These are phyloP conservation scores for Epinotia brunnichana DNA, from an alignment of 2,888 invertebrate species.

Conservation along the genomic window DNA sequence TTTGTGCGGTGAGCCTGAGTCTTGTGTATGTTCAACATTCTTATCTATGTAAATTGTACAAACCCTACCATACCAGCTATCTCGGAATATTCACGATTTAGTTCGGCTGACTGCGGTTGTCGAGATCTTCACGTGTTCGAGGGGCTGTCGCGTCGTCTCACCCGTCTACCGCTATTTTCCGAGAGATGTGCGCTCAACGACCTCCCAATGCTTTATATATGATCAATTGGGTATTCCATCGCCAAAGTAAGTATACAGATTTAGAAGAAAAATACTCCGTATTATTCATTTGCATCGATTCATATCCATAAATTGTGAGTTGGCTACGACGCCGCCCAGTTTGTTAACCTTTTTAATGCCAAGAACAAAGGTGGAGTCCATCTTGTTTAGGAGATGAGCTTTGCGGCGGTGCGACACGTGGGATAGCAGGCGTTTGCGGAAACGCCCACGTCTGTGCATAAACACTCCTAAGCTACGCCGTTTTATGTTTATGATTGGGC, in stretches of 20 bases:
- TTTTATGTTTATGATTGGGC: too few relatives aligned
- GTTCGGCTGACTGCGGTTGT: neutral
- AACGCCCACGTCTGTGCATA: too few relatives aligned
- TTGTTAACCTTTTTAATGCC: conserved; percentile 5
- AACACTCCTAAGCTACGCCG: too few relatives aligned
- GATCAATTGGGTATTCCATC: conserved; percentile 29
- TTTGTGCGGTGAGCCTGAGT: too few relatives aligned
- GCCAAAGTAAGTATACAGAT: conserved; percentile 12
- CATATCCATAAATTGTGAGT: conserved; percentile 4
- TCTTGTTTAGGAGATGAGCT: neutral
- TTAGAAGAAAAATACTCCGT: conserved; percentile 5
- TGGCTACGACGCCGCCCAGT: neutral
- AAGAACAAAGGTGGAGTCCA: neutral
- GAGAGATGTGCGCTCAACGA: conserved; percentile 17
- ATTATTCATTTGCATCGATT: conserved; percentile 28
- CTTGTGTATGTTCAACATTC: too few relatives aligned
- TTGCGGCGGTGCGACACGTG: neutral
- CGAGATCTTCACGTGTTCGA: conserved; percentile 2
- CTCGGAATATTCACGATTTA: neutral
- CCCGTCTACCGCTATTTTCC: conserved; percentile 33
- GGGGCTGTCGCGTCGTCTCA: conserved; percentile 17
- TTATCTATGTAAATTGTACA: too few relatives aligned
- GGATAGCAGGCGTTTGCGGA: too few relatives aligned
- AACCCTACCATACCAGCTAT: too few relatives aligned
- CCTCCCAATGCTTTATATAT: conserved; percentile 11